Evolutionary conservation across 2,888 invertebrate species (phyloP).

Genomic region (Apotomis capreana): DNA sequence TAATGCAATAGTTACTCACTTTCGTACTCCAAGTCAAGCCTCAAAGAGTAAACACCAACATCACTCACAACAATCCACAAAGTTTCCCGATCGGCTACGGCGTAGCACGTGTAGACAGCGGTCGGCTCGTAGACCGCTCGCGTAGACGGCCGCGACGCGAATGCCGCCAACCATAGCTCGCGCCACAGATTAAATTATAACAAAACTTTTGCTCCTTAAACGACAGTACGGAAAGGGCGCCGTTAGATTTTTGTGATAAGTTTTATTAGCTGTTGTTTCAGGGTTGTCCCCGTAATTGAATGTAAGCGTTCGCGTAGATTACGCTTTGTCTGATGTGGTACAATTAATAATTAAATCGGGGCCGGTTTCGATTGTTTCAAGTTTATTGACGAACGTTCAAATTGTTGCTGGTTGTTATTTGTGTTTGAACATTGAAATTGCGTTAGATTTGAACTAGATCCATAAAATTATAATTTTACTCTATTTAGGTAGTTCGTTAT

Average conservation of each 20-base stretch:
- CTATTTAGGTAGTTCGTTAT: background rate
- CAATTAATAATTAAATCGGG: constrained; percentile 51
- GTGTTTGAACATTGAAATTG: constrained; percentile 24
- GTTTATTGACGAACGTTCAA: constrained; percentile 32
- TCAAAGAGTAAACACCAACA: constrained; percentile 22
- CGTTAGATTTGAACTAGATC: constrained; percentile 28
- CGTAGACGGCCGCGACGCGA: constrained; percentile 61
- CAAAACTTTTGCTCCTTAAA: constrained; percentile 22
- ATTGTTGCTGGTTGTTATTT: constrained; percentile 27
- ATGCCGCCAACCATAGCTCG: constrained; percentile 56
- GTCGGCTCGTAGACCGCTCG: constrained; percentile 58
- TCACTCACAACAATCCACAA: constrained; percentile 35
- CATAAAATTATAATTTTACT: constrained; percentile 13
- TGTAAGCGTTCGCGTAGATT: constrained; percentile 61
- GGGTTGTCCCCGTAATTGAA: constrained; percentile 49
- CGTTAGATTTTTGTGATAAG: constrained; percentile 9
- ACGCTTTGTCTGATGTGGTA: constrained; percentile 59
- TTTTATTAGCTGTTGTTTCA: constrained; percentile 29
- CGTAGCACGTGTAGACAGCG: constrained; percentile 52
- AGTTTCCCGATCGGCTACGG: constrained; percentile 50
- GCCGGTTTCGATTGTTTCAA: constrained; percentile 27
- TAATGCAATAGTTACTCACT: constrained; percentile 19
- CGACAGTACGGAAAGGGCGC: constrained; percentile 12
- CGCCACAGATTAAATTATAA: constrained; percentile 39
- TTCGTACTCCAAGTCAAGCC: constrained; percentile 11